phyloP scores from a whole-genome alignment of 1,140 invertebrate species.

The Bombus balteatus region DNA sequence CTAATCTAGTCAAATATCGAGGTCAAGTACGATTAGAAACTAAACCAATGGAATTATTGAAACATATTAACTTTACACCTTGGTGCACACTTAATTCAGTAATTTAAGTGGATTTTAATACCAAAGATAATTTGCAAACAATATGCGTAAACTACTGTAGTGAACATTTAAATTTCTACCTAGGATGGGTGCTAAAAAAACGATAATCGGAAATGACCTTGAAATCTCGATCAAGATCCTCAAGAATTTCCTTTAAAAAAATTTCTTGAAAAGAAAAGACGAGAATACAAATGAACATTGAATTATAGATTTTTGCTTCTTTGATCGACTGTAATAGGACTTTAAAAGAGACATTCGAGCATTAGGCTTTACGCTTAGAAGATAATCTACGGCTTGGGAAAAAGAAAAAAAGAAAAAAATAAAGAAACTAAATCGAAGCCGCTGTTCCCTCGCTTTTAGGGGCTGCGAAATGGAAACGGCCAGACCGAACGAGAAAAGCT shows the following conservation, averaged over 20 bases:
- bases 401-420: neutral
- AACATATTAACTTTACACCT: no score
- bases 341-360: neutral
- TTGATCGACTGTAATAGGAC: neutral
- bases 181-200: no score
- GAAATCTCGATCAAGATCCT: neutral
- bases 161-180: neutral
- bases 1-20: slow-evolving; percentile 23
- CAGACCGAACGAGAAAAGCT: slow-evolving; percentile 3
- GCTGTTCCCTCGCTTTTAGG: slow-evolving; percentile 28
- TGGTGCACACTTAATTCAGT: no score
- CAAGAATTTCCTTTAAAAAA: neutral
- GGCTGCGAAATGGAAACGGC: neutral
- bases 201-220: neutral
- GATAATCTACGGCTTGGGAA: slow-evolving; percentile 19
- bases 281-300: neutral
- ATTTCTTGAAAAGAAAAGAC: neutral
- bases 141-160: neutral
- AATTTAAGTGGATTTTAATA: no score
- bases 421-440: slow-evolving; percentile 17
- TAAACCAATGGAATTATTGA: neutral
- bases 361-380: slow-evolving; percentile 43
- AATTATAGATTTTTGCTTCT: neutral
- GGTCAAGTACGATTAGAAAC: no score
- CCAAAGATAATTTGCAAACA: no score